These are phyloP conservation scores for Heliopora coerulea DNA, from an alignment of 92 coral and sea anemone genomes.

Conservation along the genomic window DNA sequence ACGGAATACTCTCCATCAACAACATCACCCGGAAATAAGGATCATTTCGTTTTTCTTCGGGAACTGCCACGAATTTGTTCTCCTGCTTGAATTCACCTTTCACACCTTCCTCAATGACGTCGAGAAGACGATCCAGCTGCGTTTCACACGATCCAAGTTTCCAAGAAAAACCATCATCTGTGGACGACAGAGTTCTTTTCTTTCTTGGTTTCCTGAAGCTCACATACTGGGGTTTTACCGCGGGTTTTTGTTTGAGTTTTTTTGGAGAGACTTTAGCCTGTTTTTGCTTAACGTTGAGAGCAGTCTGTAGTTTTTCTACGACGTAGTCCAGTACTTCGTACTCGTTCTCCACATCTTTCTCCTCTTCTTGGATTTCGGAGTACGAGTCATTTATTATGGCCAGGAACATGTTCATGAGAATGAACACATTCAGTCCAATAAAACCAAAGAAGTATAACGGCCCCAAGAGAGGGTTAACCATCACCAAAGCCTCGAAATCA, in stretches of 20 bases:
- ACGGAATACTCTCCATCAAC: not conserved
- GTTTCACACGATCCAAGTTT: not conserved
- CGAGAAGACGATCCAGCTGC: not conserved
- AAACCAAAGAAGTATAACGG: conserved; percentile 73
- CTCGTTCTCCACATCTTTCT: conserved; percentile 3
- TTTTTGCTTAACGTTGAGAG: not conserved
- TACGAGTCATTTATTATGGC: conserved; percentile 79
- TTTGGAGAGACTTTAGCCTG: not conserved
- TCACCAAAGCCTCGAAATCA: conserved; percentile 60
- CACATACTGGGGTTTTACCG: not conserved
- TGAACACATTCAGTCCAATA: conserved; percentile 71
- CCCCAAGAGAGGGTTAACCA: conserved; percentile 61
- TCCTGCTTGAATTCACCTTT: not conserved
- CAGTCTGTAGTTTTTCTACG: not conserved
- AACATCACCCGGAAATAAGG: not conserved
- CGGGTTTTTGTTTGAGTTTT: not conserved
- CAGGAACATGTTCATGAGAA: conserved; percentile 79
- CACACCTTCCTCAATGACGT: not conserved
- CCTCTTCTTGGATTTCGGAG: conserved; percentile 23
- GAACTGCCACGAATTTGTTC: not conserved
- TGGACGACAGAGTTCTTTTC: not conserved
- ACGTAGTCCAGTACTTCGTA: conserved; percentile 21
- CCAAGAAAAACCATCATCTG: not conserved
- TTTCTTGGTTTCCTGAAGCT: not conserved
- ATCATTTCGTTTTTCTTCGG: conserved; percentile 3